A percentile compares a stretch with the other conserved stretches of the same genome.
These are phyloP conservation scores for Mastacembelus armatus DNA, from an alignment of 2,797 vertebrate genomes.

Conservation along the genomic window DNA sequence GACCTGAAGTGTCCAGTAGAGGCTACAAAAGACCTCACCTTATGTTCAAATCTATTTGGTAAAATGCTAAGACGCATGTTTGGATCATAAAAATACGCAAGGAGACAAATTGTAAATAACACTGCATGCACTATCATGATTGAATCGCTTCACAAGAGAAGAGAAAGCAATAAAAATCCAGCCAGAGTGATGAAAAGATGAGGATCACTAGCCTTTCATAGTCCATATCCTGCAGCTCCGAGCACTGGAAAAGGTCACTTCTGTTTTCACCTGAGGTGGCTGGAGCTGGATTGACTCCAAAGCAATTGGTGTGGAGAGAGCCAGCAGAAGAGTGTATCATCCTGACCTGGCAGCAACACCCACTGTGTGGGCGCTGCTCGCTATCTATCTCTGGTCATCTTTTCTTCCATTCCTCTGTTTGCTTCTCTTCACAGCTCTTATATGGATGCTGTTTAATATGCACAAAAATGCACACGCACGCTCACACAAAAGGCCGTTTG, in stretches of 20 bases:
- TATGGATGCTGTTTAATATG: slow-evolving; percentile 50
- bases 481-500: slow-evolving; percentile 63
- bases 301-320: slow-evolving; percentile 64
- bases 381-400: slow-evolving; percentile 49
- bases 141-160: slow-evolving; percentile 42
- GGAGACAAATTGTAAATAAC: slow-evolving; percentile 29
- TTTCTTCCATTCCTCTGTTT: slow-evolving; percentile 27
- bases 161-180: slow-evolving; percentile 65
- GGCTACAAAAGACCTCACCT: background rate
- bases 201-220: slow-evolving; percentile 68
- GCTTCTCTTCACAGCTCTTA: slow-evolving; percentile 26
- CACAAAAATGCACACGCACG: slow-evolving; percentile 44
- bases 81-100: slow-evolving; percentile 31
- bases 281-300: slow-evolving; percentile 63
- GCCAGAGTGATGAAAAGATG: slow-evolving; percentile 52
- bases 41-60: slow-evolving; percentile 12
- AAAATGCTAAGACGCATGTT: slow-evolving; percentile 24
- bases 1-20: slow-evolving; percentile 23
- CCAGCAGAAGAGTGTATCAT: slow-evolving; percentile 37
- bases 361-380: slow-evolving; percentile 48
- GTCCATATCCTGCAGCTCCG: slow-evolving; percentile 58
- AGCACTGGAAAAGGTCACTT: slow-evolving; percentile 72
- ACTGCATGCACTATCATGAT: slow-evolving; percentile 21
- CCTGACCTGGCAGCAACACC: slow-evolving; percentile 55
- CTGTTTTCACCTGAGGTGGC: slow-evolving; percentile 60